Base-by-base conservation (phyloP, 2,113 vertebrate genomes). In the Pelusios castaneus region DNA sequence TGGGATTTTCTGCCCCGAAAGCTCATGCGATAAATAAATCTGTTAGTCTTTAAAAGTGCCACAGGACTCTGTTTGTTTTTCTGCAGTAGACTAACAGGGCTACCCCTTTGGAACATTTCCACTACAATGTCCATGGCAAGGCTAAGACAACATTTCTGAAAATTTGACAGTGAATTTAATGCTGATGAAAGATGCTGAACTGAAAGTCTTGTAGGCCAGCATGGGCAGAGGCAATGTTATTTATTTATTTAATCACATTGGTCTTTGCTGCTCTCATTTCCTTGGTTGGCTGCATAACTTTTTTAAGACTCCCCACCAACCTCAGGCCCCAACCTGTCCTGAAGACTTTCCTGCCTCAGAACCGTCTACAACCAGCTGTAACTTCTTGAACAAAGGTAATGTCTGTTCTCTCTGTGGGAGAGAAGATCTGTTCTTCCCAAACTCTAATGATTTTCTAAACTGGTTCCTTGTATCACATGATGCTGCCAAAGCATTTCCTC, bases 181-280 rank as follows among this genome's bases (percentile, higher is more conserved):
- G 85, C 67, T 89, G 86, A 85, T 1, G 14, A 79, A 81, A 43
- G 0, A 43, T 1, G 8, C 45, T 41, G 55, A 1, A 2, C 55
- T 19, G 14, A 85, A 8, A 82, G 58, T 58, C 85, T 83, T 67
- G 52, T 80, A 73, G 51, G 91, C 67, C 41, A 43, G 83, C 84
- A 84, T 12, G 43, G 0, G 5, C 38, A 88, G n/a, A 49, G 43
- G 93, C 85, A 8, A 54, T 21, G 86, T 54, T 49, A 89, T 67
- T 91, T 91, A 89, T 67, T 95, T 21, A 38, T 63, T 82, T 45
- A n/a, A 80, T 82, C 56, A 56, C 87, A 89, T 91, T 47, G 27
- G 49, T 90, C 89, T 84, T 84, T 67, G n/a, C 2, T 10, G 82
- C 58, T 94, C 85, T 81, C 13, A 56, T 60, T 79, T 91, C 91